Conservation (phyloP, 1,140 invertebrate species). For the Tetramorium alpestre region DNA sequence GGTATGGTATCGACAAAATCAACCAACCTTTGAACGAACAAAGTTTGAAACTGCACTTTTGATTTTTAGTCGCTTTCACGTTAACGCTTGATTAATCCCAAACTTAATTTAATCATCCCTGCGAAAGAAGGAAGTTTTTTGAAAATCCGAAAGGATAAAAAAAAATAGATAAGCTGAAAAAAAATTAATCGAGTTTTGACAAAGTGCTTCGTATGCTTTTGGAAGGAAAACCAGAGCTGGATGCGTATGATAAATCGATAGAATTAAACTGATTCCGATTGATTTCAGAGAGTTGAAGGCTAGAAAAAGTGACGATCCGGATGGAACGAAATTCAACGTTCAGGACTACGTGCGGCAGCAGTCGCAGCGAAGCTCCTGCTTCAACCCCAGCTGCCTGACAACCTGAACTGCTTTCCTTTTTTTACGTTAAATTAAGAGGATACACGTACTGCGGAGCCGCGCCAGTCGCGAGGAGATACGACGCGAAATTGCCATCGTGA, state of each 20-base stretch:
- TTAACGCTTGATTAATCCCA: neutral
- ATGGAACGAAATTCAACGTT: constrained; percentile 89
- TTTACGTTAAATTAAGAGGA: constrained; percentile 19
- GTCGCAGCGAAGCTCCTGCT: constrained; percentile 86
- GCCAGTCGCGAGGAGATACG: neutral
- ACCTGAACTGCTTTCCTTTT: constrained; percentile 74
- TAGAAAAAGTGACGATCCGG: constrained; percentile 86
- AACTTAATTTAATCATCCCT: neutral
- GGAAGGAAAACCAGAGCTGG: neutral
- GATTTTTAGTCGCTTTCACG: neutral
- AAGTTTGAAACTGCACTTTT: neutral
- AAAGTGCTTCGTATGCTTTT: neutral
- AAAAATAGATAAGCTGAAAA: neutral
- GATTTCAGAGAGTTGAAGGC: constrained; percentile 88
- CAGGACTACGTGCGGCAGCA: constrained; percentile 90
- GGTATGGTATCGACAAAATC: constrained; percentile 80
- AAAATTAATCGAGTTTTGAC: neutral
- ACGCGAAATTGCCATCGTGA: neutral
- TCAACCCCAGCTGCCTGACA: constrained; percentile 81
- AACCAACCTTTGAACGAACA: neutral
- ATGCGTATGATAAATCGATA: neutral
- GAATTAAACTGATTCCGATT: neutral
- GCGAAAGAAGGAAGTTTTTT: neutral
- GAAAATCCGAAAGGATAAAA: neutral
- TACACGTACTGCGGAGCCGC: neutral